Base-by-base conservation (phyloP, 2,888 invertebrate genomes). In the Gari tellinella region DNA sequence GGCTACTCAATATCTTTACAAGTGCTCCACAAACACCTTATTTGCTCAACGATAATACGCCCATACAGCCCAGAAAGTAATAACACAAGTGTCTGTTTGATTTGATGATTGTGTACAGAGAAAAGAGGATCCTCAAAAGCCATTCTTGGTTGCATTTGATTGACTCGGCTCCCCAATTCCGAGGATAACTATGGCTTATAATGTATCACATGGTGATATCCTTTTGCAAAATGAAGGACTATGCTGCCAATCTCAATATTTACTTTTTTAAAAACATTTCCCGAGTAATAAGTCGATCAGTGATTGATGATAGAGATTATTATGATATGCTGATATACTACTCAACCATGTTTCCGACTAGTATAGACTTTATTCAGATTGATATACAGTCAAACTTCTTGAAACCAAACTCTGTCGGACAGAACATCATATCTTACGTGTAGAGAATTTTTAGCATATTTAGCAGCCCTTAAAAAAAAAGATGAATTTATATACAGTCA, bases 201-300 rank as follows among this genome's bases (percentile, higher is more conserved):
- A 23, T 19, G 52, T 26, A 37, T 52, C 37, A n/a, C 17, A 14
- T 52, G 23, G 15, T n/a, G n/a, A 23, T 23, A 52, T n/a, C 17
- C 52, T 17, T 17, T 52, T 19, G n/a, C 43, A n/a, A n/a, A 52
- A 23, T 31, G 52, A 15, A 23, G 19, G 49, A 49, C 49, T 23
- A 7, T 19, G 49, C 23, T 49, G 49, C 49, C 49, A 49, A 49
- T 43, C 52, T 31, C 52, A 43, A 45, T 64, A 45, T 70, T 70
- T 70, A 70, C 69, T 70, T 70, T 70, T 67, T 72, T 72, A 72
- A 66, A n/a, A 72, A 48, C 61, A 48, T 65, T 72, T 70, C n/a
- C n/a, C 62, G 64, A 64, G 66, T 65, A 65, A 65, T 65, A 72
- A 53, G 60, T 43, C 41, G 23, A 31, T 55, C 38, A 45, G 25